Evolutionary conservation across 2,113 vertebrate species (phyloP), one percentile per base, ranked within the genome.

Genomic region (Perca fluviatilis): DNA sequence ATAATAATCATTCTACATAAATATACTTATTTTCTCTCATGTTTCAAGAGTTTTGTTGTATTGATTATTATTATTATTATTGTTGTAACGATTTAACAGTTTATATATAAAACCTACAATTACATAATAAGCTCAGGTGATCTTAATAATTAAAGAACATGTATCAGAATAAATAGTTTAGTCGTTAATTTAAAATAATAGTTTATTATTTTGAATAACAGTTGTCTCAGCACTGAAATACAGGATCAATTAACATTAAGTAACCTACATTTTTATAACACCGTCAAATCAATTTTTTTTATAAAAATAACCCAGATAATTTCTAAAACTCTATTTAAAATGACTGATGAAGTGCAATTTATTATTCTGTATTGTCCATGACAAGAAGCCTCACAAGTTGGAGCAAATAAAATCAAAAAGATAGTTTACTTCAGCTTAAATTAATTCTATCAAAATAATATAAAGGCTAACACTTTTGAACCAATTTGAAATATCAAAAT

Each of bases 401-500:
- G 53, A n/a, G 33, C 11, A 70, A 46, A 79, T 61, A 40, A 71
- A 86, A 70, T 11, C 12, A 40, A 33, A 70, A 74, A 57, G 0
- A 8, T n/a, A 30, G 4, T 77, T 74, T 61, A 23, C 2, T 70
- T 65, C 1, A 72, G 36, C 21, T 40, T 46, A 79, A 86, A 81
- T 56, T 15, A 47, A 15, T 56, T 14, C 0, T 46, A 62, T 30
- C 13, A 6, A 64, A 74, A 61, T 16, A 46, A 23, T 15, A 19
- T 27, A 0, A 27, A 77, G 63, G 9, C n/a, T 53, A 4, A 40
- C 62, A n/a, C 30, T 15, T 65, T 61, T 51, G 10, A 61, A 67
- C 1, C 1, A 33, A 77, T 77, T 80, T 84, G 7, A 60, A 81
- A 82, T 73, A 15, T 76, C 3, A 83, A 81, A 74, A 53, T 82